A percentile compares a stretch with the other conserved stretches of the same genome.
phyloP scores from a whole-genome alignment of 2,113 vertebrate species.

The Phyllostomus discolor region DNA sequence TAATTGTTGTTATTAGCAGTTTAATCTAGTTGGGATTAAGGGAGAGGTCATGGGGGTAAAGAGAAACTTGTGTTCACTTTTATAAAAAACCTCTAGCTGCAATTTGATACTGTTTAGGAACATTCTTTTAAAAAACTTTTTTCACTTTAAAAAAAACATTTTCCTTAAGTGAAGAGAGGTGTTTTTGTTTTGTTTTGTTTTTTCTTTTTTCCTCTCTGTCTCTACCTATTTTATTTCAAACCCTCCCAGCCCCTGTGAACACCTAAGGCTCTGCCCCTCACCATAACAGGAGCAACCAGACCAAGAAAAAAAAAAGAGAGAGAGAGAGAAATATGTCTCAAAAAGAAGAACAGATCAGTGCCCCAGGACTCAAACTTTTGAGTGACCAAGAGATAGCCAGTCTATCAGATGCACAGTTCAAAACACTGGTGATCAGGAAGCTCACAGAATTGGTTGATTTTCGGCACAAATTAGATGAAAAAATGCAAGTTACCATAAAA shows the following conservation, averaged over 20 bases:
- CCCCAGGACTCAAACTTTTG: too few relatives aligned
- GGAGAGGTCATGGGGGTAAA: background rate
- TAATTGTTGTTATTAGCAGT: background rate
- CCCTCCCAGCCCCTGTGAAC: background rate
- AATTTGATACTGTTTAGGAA: background rate
- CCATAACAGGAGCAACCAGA: too few relatives aligned
- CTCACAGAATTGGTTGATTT: too few relatives aligned
- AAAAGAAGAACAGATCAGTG: too few relatives aligned
- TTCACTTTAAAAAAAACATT: background rate
- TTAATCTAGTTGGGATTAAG: background rate
- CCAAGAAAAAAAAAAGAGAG: too few relatives aligned
- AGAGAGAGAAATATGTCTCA: too few relatives aligned
- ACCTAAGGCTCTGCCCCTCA: too few relatives aligned
- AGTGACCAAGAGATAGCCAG: too few relatives aligned
- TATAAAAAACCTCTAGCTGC: background rate
- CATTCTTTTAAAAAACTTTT: background rate
- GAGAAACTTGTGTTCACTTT: background rate
- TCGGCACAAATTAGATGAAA: too few relatives aligned
- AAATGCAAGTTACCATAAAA: too few relatives aligned
- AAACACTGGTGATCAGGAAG: too few relatives aligned
- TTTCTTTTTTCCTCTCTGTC: background rate
- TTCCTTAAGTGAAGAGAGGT: background rate
- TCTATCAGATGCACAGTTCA: too few relatives aligned
- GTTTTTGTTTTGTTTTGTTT: background rate
- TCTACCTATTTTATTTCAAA: background rate